Evolutionary conservation across 2,797 vertebrate species (phyloP).

Genomic region (Pygocentrus nattereri): DNA sequence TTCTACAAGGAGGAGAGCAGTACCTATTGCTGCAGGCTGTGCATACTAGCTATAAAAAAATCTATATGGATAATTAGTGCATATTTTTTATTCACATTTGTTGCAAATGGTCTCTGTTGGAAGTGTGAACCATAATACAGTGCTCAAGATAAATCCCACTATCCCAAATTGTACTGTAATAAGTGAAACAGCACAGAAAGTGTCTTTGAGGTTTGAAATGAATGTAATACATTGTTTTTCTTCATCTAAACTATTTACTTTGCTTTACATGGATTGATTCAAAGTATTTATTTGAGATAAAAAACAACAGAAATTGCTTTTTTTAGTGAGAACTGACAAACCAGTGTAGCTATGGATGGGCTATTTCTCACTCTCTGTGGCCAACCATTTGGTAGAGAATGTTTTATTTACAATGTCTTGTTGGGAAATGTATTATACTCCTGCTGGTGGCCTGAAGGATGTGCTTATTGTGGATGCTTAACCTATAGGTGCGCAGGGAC

Average conservation of each 20-base stretch:
- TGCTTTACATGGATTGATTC: too few species aligned
- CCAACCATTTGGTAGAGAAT: background rate
- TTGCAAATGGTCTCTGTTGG: background rate
- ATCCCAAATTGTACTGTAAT: background rate
- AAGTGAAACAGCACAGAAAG: too few species aligned
- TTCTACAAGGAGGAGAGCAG: background rate
- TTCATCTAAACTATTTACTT: background rate
- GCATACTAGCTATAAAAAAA: background rate
- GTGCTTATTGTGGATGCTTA: background rate
- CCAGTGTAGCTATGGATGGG: too few species aligned
- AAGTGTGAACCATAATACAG: background rate
- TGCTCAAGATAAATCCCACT: background rate
- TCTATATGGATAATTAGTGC: background rate
- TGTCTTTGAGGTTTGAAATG: too few species aligned
- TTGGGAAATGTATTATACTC: background rate
- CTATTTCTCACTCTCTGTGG: background rate
- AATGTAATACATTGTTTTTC: too few species aligned
- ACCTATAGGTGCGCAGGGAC: background rate
- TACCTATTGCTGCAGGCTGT: background rate
- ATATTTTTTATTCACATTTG: background rate
- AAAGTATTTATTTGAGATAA: too few species aligned
- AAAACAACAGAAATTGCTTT: too few species aligned
- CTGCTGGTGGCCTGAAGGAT: background rate
- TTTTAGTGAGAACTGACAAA: background rate
- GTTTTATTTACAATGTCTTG: background rate